Evolutionary conservation across 92 coral and sea anemone species (phyloP), one percentile per base, ranked within the genome.

Genomic region (Epizoanthus illoricatus): DNA sequence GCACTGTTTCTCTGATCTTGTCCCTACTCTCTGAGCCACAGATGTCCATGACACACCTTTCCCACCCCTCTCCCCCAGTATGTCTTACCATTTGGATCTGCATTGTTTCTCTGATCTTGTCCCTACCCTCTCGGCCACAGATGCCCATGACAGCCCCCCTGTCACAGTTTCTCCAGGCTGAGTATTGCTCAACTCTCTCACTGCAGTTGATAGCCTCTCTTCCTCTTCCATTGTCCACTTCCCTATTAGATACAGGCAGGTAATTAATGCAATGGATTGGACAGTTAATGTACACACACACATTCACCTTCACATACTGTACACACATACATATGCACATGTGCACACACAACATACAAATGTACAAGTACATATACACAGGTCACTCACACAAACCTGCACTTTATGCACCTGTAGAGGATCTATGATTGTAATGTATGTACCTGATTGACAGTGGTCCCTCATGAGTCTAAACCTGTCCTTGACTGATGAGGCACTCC

Each of bases 401-500:
- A 42, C 3, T 3, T 62, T 62, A 23, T 7, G 28, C 3, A 7
- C 4, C 28, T 18, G 67, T 23, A 62, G 3, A 65, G 15, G 0
- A 23, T 5, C 5, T 18, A 17, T 11, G 23, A 21, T 9, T 5
- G 28, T 42, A 23, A 8, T 5, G 2, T 2, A 28, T 5, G 9
- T 73, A 97, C 99, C 99, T 80, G 99, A 88, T n/a, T 89, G 90
- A 47, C 99, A 97, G 80, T 91, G 91, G 36, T 97, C 99, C 41
- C 93, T 94, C 80, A 97, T 84, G 7, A 97, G 87, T 56, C 99
- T 83, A 87, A 87, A 94, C 54, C 99, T 89, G 85, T 97, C 99
- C 85, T 97, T 97, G n/a, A 97, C 99, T 70, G 99, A 97, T 2
- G 99, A 97, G 3, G 99, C 99, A 94, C 99, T 97, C 24, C 99